Evolutionary conservation across 2,888 invertebrate species (phyloP), one percentile per base, ranked within the genome.

Genomic region (Hipparchia sbordonii): DNA sequence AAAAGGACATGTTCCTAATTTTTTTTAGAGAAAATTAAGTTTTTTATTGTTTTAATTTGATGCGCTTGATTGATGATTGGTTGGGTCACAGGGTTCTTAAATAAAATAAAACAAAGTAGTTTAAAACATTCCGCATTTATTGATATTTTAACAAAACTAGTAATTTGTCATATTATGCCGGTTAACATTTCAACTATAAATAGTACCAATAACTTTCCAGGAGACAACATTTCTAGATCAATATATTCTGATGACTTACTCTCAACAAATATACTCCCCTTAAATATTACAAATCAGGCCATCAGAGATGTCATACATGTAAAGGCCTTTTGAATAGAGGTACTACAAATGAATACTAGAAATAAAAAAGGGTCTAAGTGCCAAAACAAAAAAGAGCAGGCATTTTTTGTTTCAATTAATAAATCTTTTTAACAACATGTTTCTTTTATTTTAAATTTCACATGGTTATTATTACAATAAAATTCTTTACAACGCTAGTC

Each of bases 111-210:
- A 88, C 0, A 23, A 75, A 73, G 62, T 71, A 60, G 66, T 69
- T 77, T 85, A 83, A 88, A 92, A 89, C 87, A 85, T 85, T 84
- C 84, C 45, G 66, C 81, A 79, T 82, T 89, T 91, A 84, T 89
- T 89, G 82, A 84, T 39, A 39, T 79, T 83, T 87, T 90, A 90
- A 89, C 86, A 87, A 87, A 88, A 86, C 86, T 87, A 87, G 79
- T 85, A 82, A 81, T 86, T 87, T 88, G 84, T 88, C 87, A 85
- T 82, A 88, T 89, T 89, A 89, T 87, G 89, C 88, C 85, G 87
- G 88, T 87, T 87, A 89, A 90, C 88, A 86, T 85, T 87, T 72
- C 65, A 46, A 72, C 71, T 71, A 73, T 66, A 57, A 59, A 62
- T 75, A 75, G 71, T 77, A 72, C 72, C 59, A 59, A 60, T 68